Percentiles rank a stretch among this genome's conserved stretches.
Evolutionary conservation across 2,888 invertebrate genomes (phyloP).

Genomic region (Cerastis rubricosa): DNA sequence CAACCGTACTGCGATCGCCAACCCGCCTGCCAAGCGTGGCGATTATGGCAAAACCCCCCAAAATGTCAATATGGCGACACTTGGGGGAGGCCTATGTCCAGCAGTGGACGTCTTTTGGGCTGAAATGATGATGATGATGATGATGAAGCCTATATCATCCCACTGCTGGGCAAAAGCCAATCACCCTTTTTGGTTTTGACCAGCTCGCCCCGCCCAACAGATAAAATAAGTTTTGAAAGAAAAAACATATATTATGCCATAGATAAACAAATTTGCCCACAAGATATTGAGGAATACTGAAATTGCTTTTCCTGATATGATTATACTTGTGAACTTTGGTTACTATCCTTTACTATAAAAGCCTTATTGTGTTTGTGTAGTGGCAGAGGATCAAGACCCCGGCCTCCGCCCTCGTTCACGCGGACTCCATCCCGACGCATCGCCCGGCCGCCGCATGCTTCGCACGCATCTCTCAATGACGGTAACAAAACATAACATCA

Average conservation of each 20-base stretch:
- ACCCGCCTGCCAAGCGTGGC: too few relatives aligned
- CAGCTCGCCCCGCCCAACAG: not conserved
- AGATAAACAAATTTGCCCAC: not conserved
- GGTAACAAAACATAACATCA: slow-evolving; percentile 71
- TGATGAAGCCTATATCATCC: not conserved
- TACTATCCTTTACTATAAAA: not conserved
- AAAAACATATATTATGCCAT: not conserved
- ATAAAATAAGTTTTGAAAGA: not conserved
- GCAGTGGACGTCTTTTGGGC: too few relatives aligned
- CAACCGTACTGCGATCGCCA: too few relatives aligned
- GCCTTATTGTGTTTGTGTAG: slow-evolving; percentile 75
- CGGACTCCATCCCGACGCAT: slow-evolving; percentile 95
- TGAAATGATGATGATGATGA: too few relatives aligned
- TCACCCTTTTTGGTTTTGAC: not conserved
- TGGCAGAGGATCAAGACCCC: slow-evolving; percentile 91
- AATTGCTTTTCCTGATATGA: not conserved
- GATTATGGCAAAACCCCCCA: too few relatives aligned
- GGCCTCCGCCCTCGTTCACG: slow-evolving; percentile 94
- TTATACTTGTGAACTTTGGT: not conserved
- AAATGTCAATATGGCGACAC: too few relatives aligned
- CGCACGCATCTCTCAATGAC: slow-evolving; percentile 85
- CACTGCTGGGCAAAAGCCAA: not conserved
- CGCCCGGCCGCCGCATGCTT: slow-evolving; percentile 90
- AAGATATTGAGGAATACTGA: not conserved
- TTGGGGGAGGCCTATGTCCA: too few relatives aligned